Conservation (phyloP, 2,113 vertebrate genomes). For the Cyprinus carpio region DNA sequence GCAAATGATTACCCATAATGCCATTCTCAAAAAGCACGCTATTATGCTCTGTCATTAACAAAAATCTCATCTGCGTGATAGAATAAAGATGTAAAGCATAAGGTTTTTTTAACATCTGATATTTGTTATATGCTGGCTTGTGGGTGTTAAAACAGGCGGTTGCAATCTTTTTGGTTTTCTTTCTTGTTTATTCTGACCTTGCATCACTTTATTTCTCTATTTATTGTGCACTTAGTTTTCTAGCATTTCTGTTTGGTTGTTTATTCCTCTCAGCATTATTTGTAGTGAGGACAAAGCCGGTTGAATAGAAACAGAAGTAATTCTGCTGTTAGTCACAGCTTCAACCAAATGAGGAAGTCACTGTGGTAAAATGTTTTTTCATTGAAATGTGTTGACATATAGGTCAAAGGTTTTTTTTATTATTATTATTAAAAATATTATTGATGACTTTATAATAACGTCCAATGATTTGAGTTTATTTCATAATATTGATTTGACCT, state of each 20-base stretch:
- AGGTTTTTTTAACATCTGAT: background rate
- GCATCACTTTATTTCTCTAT: background rate
- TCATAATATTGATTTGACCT: constrained; percentile 26
- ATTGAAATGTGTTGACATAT: background rate
- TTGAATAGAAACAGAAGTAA: background rate
- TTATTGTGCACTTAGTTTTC: background rate
- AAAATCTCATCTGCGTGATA: constrained; percentile 27
- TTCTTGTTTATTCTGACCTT: constrained; percentile 8
- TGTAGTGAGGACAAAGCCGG: background rate
- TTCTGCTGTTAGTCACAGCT: background rate
- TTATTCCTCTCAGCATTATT: background rate
- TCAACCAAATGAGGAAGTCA: background rate
- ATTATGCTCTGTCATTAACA: constrained; percentile 8
- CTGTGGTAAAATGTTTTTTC: background rate
- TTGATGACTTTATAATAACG: background rate
- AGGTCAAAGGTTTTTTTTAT: background rate
- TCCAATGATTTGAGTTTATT: background rate
- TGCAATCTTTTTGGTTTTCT: background rate
- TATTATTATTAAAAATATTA: constrained; percentile 11
- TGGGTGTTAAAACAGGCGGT: background rate
- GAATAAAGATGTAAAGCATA: constrained; percentile 5
- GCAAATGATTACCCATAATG: constrained; percentile 43
- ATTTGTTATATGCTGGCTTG: background rate
- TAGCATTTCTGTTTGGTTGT: background rate
- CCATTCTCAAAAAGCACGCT: constrained; percentile 34